Base-by-base conservation (phyloP, 2,113 vertebrate species). In the Pseudorectes ferrugineus region DNA sequence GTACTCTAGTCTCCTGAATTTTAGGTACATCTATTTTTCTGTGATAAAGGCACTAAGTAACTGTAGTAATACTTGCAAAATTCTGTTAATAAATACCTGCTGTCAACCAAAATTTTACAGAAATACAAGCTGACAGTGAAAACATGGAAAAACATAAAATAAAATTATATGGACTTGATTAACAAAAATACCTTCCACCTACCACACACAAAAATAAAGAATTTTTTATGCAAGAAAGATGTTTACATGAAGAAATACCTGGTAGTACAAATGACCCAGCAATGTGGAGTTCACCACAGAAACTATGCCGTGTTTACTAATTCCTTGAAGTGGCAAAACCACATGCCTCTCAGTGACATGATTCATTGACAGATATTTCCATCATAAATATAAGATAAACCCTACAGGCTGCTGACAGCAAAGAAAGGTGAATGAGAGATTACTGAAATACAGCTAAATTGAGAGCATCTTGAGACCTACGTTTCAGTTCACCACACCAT, bases 401-500 rank as follows among this genome's bases (percentile, higher is more conserved):
- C 36, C 52, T 58, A 45, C 31, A 78, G 67, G 68, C n/a, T 23
- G 4, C 85, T 86, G 91, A 63, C 84, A 94, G 89, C 42, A 82
- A 38, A 54, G 42, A 82, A 85, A 68, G 58, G 63, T 85, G 75
- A 94, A 85, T 55, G 66, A 96, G 82, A 92, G 51, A 94, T 92
- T 88, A 92, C 67, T 79, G 83, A 96, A 91, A 81, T 54, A 76
- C 24, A 76, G 78, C 78, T 88, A 93, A 88, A 94, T 78, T 71
- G 76, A 31, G 28, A 65, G 58, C 79, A 73, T 38, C 38, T 94
- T 66, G 70, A 95, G 54, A 92, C 51, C 51, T 87, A 9, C 85
- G 78, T 76, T 91, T 94, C 79, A 93, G 65, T 90, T 71, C 67
- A 87, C 43, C 55, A 83, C 57, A 90, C 62, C 49, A 62, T 86